These are phyloP conservation scores for Dolichopus griseipennis DNA, from an alignment of 2,888 invertebrate genomes.

Conservation along the genomic window DNA sequence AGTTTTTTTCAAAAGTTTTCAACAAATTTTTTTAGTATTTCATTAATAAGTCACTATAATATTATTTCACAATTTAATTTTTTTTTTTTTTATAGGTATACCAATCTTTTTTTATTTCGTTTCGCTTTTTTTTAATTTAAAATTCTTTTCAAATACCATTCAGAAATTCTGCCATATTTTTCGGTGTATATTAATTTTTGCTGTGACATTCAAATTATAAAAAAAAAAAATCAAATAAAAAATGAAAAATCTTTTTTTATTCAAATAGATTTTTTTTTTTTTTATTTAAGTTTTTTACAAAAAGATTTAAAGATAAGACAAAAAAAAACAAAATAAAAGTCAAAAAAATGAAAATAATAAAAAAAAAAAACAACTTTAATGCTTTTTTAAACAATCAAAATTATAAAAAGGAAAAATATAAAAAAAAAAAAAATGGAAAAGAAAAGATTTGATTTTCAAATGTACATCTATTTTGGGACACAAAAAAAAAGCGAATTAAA, in stretches of 20 bases:
- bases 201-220: background rate
- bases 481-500: too few relatives aligned
- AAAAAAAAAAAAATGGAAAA: background rate
- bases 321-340: background rate
- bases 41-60: too few relatives aligned
- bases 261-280: background rate
- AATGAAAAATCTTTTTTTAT: background rate
- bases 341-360: background rate
- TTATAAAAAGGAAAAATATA: background rate
- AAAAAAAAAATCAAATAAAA: too few relatives aligned
- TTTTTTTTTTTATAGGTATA: too few relatives aligned
- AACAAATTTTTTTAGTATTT: too few relatives aligned
- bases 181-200: background rate
- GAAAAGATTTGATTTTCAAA: too few relatives aligned
- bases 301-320: background rate
- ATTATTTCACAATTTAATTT: too few relatives aligned
- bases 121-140: too few relatives aligned
- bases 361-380: background rate
- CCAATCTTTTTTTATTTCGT: too few relatives aligned
- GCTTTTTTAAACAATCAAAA: background rate
- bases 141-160: background rate
- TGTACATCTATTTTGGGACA: background rate
- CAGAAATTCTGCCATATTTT: background rate
- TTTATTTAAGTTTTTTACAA: too few relatives aligned
- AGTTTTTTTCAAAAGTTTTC: too few relatives aligned